A percentile compares a stretch with the other conserved stretches of the same genome.
phyloP scores from a whole-genome alignment of 2,888 invertebrate genomes.

The Marasmarcha lunaedactyla region DNA sequence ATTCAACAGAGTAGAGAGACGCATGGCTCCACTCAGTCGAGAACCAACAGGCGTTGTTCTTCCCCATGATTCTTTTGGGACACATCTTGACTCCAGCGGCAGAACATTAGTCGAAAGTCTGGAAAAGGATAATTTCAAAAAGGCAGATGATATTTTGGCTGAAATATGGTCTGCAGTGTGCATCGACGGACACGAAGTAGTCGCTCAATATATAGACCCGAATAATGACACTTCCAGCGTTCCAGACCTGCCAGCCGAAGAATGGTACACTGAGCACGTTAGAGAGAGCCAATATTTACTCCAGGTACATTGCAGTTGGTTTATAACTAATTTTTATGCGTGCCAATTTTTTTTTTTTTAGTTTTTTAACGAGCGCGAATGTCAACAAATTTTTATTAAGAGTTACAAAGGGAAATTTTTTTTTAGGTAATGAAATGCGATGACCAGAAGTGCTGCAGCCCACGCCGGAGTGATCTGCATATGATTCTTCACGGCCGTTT shows the following conservation, averaged over 20 bases:
- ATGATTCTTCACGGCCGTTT: conserved; percentile 8
- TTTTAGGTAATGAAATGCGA: too few species aligned
- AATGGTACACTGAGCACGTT: conserved; percentile 17
- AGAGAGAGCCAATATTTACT: conserved; percentile 19
- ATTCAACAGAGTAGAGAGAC: conserved; percentile 16
- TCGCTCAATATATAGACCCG: conserved; percentile 16
- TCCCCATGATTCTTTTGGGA: conserved; percentile 14
- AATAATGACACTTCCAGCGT: conserved; percentile 13
- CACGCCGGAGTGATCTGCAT: conserved; percentile 9
- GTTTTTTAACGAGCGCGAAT: conserved; percentile 12
- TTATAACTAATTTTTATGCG: conserved; percentile 14
- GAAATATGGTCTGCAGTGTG: conserved; percentile 11
- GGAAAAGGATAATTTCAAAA: conserved; percentile 15
- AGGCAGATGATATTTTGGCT: conserved; percentile 15
- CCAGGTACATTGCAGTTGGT: too few species aligned
- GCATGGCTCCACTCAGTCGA: conserved; percentile 15
- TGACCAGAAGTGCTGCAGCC: too few species aligned
- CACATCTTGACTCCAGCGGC: conserved; percentile 13
- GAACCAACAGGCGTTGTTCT: conserved; percentile 15
- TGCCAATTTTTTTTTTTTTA: conserved; percentile 14
- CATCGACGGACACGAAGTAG: conserved; percentile 14
- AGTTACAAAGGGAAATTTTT: too few species aligned
- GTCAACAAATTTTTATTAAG: too few species aligned
- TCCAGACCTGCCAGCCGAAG: conserved; percentile 10
- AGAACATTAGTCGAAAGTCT: conserved; percentile 14